These are phyloP conservation scores for Crotalus viridis DNA, from an alignment of 2,113 vertebrate genomes.

Conservation along the genomic window DNA sequence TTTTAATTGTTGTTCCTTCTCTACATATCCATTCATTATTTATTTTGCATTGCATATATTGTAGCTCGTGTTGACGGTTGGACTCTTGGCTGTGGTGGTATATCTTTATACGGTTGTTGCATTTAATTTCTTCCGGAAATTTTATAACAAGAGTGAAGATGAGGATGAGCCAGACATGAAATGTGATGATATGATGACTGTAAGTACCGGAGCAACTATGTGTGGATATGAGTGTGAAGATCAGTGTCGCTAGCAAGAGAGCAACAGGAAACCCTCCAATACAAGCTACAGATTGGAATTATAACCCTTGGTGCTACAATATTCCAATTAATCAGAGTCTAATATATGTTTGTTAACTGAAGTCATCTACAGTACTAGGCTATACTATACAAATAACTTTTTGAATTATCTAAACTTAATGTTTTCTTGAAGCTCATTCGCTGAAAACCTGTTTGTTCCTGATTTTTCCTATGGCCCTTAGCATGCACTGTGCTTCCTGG, in stretches of 20 bases:
- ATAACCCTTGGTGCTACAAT: neutral
- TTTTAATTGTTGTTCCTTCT: neutral
- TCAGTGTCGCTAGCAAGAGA: neutral
- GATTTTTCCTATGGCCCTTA: neutral
- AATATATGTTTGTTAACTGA: neutral
- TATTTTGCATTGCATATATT: neutral
- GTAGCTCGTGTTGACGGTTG: slow-evolving; percentile 92
- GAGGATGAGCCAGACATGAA: slow-evolving; percentile 98
- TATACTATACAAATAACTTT: neutral
- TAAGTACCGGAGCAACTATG: slow-evolving; percentile 58
- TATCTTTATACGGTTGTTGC: slow-evolving; percentile 98
- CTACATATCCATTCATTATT: neutral
- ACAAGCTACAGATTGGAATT: neutral
- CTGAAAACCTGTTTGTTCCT: neutral
- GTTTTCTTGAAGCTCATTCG: neutral
- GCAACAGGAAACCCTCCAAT: neutral
- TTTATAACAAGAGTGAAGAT: slow-evolving; percentile 97
- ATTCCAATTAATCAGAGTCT: neutral
- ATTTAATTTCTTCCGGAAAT: slow-evolving; percentile 99
- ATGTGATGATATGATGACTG: slow-evolving; percentile 99
- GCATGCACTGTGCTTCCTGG: neutral
- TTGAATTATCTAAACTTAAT: neutral
- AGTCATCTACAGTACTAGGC: neutral
- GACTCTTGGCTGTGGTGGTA: slow-evolving; percentile 93
- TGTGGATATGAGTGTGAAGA: neutral